These are phyloP conservation scores for Bembecia ichneumoniformis DNA, from an alignment of 2,888 invertebrate species.

Conservation along the genomic window DNA sequence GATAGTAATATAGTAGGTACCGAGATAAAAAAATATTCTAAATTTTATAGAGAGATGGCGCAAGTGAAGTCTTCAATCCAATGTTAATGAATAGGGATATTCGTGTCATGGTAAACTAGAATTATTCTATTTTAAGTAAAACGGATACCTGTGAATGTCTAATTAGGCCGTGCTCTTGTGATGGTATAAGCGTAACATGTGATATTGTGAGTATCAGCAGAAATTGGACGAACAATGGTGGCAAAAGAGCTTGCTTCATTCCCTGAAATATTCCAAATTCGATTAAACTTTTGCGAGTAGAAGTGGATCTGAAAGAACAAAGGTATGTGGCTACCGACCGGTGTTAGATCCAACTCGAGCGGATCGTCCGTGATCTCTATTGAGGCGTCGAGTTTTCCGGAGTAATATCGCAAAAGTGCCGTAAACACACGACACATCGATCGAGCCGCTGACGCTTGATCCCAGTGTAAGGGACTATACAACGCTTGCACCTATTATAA, in stretches of 20 bases:
- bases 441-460: constrained; percentile 39
- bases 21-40: too few species aligned
- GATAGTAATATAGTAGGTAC: too few species aligned
- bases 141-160: constrained; percentile 43
- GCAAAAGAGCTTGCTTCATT: constrained; percentile 23
- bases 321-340: constrained; percentile 19
- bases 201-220: constrained; percentile 46
- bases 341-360: constrained; percentile 38
- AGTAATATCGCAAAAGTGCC: constrained; percentile 46
- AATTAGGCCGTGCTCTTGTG: constrained; percentile 45
- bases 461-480: constrained; percentile 49
- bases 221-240: constrained; percentile 44
- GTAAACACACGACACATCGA: constrained; percentile 42
- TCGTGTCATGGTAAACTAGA: too few species aligned
- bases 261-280: constrained; percentile 26
- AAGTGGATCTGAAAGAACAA: too few species aligned
- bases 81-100: too few species aligned
- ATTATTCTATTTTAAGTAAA: too few species aligned
- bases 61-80: too few species aligned
- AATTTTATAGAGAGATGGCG: too few species aligned
- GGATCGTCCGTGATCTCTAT: constrained; percentile 49
- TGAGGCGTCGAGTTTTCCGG: constrained; percentile 29
- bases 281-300: too few species aligned
- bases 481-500: constrained; percentile 31
- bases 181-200: constrained; percentile 49